Base-by-base conservation (phyloP, 2,888 invertebrate species). In the Philaethria dido region DNA sequence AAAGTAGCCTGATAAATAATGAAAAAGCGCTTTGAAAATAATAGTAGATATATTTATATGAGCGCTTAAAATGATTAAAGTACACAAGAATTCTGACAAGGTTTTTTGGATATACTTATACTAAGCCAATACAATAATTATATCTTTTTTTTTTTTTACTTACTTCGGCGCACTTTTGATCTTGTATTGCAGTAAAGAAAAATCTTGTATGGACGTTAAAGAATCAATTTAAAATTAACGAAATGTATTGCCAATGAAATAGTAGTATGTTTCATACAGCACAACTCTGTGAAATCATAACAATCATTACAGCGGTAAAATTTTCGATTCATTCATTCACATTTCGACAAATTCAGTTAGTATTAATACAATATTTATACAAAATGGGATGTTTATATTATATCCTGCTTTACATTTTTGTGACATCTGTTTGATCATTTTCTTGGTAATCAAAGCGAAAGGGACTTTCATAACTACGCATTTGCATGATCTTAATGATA, bases 1-100 rank as follows among this genome's bases (percentile, higher is more conserved):
- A 77, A n/a, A 59, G 80, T 70, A 22, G 79, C 78, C 84, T 84
- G 69, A 39, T 29, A 3, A 42, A 45, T 50, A 65, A 54, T 18
- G 8, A 59, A n/a, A n/a, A n/a, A n/a, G n/a, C n/a, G n/a, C n/a
- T n/a, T n/a, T n/a, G n/a, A n/a, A n/a, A n/a, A n/a, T n/a, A n/a
- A n/a, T n/a, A n/a, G n/a, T n/a, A n/a, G n/a, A n/a, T n/a, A n/a
- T n/a, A n/a, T n/a, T n/a, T n/a, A n/a, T n/a, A n/a, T 33, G 33
- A 8, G 33, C 8, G 33, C n/a, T n/a, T n/a, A n/a, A n/a, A n/a
- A n/a, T n/a, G n/a, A n/a, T n/a, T n/a, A n/a, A n/a, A 33, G 33
- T 33, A 33, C 33, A 6, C 33, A 33, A 33, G 9, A 1, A 33
- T 33, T 18, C 18, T 13, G 3, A 39, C 11, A 39, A n/a, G 0